These are phyloP conservation scores for Eolophus roseicapilla DNA, from an alignment of 2,113 vertebrate genomes.

Conservation along the genomic window DNA sequence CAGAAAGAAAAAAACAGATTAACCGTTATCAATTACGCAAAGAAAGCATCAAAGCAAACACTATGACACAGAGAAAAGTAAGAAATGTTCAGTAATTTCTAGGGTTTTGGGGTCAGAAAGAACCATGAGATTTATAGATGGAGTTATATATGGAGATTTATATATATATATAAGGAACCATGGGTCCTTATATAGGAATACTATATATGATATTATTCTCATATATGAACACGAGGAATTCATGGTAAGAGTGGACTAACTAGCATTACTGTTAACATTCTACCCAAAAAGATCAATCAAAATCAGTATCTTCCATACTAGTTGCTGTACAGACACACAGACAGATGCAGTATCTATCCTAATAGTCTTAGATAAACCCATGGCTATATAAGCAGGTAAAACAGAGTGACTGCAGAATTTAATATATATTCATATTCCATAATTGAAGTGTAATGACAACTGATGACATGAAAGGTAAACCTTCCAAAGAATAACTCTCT, in stretches of 20 bases:
- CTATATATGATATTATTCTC: not conserved
- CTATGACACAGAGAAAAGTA: not conserved
- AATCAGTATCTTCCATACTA: not conserved
- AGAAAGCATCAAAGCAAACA: not conserved
- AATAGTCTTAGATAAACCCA: not conserved
- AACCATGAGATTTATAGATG: not conserved
- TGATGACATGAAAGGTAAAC: not conserved
- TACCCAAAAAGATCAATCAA: not conserved
- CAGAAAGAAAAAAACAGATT: not conserved
- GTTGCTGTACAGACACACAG: not conserved
- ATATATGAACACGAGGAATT: not conserved
- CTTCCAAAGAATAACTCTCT: not conserved
- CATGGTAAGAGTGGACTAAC: not conserved
- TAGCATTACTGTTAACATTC: not conserved
- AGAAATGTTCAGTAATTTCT: not conserved
- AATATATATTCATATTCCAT: not conserved
- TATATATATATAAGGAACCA: too few species aligned
- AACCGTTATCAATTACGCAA: not conserved
- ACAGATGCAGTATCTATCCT: not conserved
- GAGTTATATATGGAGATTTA: too few species aligned
- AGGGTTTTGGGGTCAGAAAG: not conserved
- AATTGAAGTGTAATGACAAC: not conserved
- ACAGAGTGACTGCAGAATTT: not conserved
- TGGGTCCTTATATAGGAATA: not conserved
- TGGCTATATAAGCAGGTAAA: not conserved